Conservation (phyloP, 2,113 vertebrate species). For the Heterotis niloticus region DNA sequence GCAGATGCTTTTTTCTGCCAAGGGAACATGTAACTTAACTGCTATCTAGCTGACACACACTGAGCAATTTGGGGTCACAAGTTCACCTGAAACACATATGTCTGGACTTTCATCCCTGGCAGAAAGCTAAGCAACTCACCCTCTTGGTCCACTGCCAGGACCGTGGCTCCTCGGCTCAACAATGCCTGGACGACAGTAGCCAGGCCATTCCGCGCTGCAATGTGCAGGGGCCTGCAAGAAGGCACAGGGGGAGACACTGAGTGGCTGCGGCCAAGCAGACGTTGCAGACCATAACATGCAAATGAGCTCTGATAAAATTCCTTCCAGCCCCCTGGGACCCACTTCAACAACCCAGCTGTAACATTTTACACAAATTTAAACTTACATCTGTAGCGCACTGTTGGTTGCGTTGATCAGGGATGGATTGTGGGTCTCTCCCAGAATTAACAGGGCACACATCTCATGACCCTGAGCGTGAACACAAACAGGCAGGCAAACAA, state of each 20-base stretch:
- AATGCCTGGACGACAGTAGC: conserved; percentile 93
- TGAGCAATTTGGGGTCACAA: too few species aligned
- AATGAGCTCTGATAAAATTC: background rate
- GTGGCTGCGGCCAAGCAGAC: background rate
- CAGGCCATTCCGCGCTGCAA: conserved; percentile 90
- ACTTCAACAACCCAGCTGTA: background rate
- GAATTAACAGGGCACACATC: conserved; percentile 94
- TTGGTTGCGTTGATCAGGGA: conserved; percentile 95
- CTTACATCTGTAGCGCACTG: conserved; percentile 91
- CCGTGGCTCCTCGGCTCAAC: conserved; percentile 88
- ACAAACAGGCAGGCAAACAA: background rate
- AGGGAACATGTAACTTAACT: too few species aligned
- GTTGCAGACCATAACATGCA: background rate
- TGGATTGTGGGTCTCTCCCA: conserved; percentile 86
- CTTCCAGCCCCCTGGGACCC: background rate
- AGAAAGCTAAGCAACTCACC: conserved; percentile 59
- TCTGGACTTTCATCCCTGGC: too few species aligned
- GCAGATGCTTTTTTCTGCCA: too few species aligned
- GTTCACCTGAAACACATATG: too few species aligned
- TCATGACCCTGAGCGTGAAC: conserved; percentile 79
- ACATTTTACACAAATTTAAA: conserved; percentile 20
- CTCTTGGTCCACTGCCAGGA: conserved; percentile 92
- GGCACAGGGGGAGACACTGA: background rate
- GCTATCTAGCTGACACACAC: too few species aligned
- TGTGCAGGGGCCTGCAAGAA: conserved; percentile 85